Conservation (phyloP, 2,888 invertebrate species). For the Dicycla oo region DNA sequence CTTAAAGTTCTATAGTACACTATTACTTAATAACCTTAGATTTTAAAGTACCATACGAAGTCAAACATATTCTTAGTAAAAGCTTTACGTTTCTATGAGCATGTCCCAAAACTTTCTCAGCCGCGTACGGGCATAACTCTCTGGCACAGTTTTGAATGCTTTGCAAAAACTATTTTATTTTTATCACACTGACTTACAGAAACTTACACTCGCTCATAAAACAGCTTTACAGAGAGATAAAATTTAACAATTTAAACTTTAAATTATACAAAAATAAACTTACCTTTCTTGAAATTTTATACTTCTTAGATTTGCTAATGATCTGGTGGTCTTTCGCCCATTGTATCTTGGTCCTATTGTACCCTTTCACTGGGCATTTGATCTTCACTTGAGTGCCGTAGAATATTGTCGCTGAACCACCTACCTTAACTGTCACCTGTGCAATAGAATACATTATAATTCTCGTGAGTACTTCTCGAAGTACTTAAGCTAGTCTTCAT, state of each 20-base stretch:
- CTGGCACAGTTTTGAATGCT: slow-evolving; percentile 26
- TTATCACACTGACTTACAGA: slow-evolving; percentile 16
- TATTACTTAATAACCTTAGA: not conserved
- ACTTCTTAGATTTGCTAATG: slow-evolving; percentile 94
- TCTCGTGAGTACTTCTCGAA: not conserved
- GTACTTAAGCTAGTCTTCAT: not conserved
- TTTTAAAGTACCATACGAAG: not conserved
- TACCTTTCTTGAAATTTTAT: slow-evolving; percentile 96
- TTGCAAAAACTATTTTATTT: slow-evolving; percentile 20
- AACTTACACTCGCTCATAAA: slow-evolving; percentile 22
- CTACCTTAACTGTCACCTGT: slow-evolving; percentile 95
- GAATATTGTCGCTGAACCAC: slow-evolving; percentile 97
- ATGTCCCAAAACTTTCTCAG: not conserved
- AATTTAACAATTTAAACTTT: slow-evolving; percentile 9
- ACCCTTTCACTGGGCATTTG: slow-evolving; percentile 97
- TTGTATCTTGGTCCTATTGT: slow-evolving; percentile 94
- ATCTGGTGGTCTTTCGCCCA: slow-evolving; percentile 97
- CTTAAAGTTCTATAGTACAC: not conserved
- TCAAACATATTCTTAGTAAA: not conserved
- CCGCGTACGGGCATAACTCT: not conserved
- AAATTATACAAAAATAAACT: slow-evolving; percentile 17
- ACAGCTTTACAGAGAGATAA: slow-evolving; percentile 1
- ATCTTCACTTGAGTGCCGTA: slow-evolving; percentile 98
- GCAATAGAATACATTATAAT: not conserved
- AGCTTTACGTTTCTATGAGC: not conserved